Evolutionary conservation across 1,140 invertebrate genomes (phyloP).

Genomic region (Heterodera carotae): DNA sequence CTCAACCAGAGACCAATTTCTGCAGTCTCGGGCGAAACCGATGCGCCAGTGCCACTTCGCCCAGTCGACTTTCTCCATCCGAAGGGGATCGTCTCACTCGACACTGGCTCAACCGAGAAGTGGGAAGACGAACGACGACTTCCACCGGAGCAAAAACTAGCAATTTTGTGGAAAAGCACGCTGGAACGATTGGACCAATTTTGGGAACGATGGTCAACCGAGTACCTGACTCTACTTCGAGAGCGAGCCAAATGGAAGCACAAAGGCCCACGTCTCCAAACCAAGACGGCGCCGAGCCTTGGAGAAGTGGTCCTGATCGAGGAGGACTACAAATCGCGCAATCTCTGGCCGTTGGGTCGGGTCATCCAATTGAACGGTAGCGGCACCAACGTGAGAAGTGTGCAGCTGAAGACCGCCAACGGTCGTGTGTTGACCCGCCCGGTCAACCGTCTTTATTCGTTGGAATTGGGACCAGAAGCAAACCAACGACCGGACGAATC

Average conservation of each 20-base stretch:
- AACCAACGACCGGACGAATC: not conserved
- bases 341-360: not conserved
- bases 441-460: not conserved
- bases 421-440: not conserved
- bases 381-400: not conserved
- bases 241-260: not conserved
- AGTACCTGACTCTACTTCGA: not conserved
- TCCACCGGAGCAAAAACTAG: not conserved
- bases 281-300: not conserved
- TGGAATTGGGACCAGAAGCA: not conserved
- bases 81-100: not conserved
- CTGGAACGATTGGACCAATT: not conserved
- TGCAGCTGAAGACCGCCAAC: not conserved
- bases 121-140: not conserved
- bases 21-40: not conserved
- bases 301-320: not conserved
- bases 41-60: not conserved
- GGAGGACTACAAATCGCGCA: not conserved
- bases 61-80: not conserved
- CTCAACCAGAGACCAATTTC: conserved; percentile 47
- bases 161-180: not conserved
- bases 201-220: not conserved
- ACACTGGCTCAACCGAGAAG: not conserved
- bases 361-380: not conserved
- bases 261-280: conserved; percentile 6